Conservation (phyloP, 92 coral and sea anemone species). For the Bergia sp. region DNA sequence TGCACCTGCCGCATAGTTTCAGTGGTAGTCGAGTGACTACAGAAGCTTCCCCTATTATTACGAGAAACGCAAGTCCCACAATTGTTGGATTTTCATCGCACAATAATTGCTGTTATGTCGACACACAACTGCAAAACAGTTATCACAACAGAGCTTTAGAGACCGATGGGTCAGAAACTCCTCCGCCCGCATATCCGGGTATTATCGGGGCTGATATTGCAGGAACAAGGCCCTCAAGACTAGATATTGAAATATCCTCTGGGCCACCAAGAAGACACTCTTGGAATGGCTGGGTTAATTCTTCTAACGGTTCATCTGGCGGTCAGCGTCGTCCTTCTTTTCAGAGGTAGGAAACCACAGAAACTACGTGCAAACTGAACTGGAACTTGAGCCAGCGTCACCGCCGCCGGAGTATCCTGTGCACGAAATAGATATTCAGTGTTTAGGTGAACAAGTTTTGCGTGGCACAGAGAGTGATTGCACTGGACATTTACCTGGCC, state of each 20-base stretch:
- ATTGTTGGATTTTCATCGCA: background rate
- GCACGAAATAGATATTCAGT: background rate
- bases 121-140: background rate
- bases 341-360: background rate
- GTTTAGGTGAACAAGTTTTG: background rate
- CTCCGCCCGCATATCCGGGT: constrained; percentile 81
- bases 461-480: background rate
- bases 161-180: constrained; percentile 59
- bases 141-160: constrained; percentile 13
- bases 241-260: background rate
- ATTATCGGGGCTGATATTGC: constrained; percentile 22
- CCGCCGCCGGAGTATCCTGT: constrained; percentile 27
- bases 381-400: constrained; percentile 13
- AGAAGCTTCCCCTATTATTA: background rate
- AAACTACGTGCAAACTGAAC: background rate
- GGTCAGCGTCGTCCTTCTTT: background rate
- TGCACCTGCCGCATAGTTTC: background rate
- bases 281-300: constrained; percentile 3
- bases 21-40: constrained; percentile 7
- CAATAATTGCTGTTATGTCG: no score
- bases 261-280: constrained; percentile 6
- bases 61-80: background rate
- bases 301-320: background rate
- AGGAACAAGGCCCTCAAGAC: background rate
- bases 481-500: background rate